Evolutionary conservation across 2,797 vertebrate species (phyloP), one percentile per base, ranked within the genome.

Genomic region (Cichlasoma orientale): DNA sequence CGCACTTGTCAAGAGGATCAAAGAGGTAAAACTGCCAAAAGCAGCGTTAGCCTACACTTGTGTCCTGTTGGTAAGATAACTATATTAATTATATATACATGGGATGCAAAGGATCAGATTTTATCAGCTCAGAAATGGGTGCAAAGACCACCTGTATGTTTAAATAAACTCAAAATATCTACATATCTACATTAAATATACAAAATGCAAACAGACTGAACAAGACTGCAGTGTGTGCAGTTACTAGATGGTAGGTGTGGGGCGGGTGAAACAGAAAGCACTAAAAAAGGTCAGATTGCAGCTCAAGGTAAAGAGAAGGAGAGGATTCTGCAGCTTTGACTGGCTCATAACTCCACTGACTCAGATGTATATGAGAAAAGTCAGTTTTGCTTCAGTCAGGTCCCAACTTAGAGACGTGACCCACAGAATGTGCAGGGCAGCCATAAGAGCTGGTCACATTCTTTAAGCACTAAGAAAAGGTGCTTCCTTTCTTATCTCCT

Each of bases 1-100:
- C 0, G 98, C 97, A 0, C 93, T 99, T 12, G 97, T 98, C 76
- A 98, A 98, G 56, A 94, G 97, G 14, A 97, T 98, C 88, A 98
- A 97, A 91, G 97, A 98, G 96, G 97, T 97, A 84, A 31, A 31
- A n/a, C 44, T 29, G 44, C 29, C n/a, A 21, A 21, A 53, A 10
- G n/a, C 10, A 2, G 9, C 19, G n/a, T n/a, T 29, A 68, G 10
- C 44, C 19, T 4, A 3, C 8, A 36, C 3, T 1, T 1, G 6
- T 25, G 33, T 66, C 2, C n/a, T 3, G 29, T 56, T 41, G 1
- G 31, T 33, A 18, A 7, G 16, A 68, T 44, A 68, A 68, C 41
- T 29, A 47, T 66, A 47, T 66, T 66, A 66, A 29, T 23, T 66
- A 44, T 25, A 61, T 61, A 8, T 41, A 44, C 36, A 63, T 68